A percentile compares a stretch with the other conserved stretches of the same genome.
These are phyloP conservation scores for Lepus americanus DNA, from an alignment of 2,113 vertebrate species.

Conservation along the genomic window DNA sequence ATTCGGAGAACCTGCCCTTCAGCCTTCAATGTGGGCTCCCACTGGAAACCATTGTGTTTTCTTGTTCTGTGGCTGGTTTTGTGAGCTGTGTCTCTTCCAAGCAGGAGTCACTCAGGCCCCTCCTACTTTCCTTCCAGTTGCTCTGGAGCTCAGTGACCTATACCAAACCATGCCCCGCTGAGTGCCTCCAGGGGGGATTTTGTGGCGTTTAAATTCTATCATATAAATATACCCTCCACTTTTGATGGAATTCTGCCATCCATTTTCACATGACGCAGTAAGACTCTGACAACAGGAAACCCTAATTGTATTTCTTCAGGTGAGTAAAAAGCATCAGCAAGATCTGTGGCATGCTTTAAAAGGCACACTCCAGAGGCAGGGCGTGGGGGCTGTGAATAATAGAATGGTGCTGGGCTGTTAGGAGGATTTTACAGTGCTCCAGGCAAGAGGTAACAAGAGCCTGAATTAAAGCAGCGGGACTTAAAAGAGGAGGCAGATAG, in stretches of 20 bases:
- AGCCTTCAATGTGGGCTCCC: not conserved
- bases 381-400: not conserved
- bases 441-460: slow-evolving; percentile 72
- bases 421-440: slow-evolving; percentile 61
- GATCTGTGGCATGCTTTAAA: not conserved
- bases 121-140: not conserved
- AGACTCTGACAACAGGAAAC: slow-evolving; percentile 26
- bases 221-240: not conserved
- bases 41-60: slow-evolving; percentile 19
- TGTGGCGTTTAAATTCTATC: not conserved
- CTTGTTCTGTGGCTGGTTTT: not conserved
- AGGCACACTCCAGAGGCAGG: not conserved
- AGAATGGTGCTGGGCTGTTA: slow-evolving; percentile 9
- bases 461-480: slow-evolving; percentile 67
- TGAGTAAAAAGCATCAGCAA: not conserved
- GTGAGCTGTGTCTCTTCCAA: not conserved
- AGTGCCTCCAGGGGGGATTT: not conserved
- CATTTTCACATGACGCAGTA: not conserved
- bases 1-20: not conserved
- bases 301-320: slow-evolving; percentile 36
- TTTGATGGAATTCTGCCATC: slow-evolving; percentile 15
- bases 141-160: not conserved
- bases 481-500: slow-evolving; percentile 67
- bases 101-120: fast-evolving
- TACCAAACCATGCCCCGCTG: not conserved